Conservation (phyloP, 2,888 invertebrate genomes). For the Sphaeridia pumilis region DNA sequence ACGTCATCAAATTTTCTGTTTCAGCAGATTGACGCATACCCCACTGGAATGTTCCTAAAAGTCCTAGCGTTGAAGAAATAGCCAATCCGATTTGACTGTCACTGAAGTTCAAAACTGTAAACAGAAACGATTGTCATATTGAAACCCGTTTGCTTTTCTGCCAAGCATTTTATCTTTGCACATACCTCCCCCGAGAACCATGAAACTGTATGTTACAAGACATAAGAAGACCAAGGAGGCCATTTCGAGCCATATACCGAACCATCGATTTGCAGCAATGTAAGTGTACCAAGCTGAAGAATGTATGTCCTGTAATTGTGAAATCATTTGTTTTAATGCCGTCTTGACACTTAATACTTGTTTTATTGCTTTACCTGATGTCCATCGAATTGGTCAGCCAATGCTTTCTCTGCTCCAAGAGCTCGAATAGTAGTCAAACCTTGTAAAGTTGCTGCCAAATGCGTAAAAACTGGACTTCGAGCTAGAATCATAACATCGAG, state of each 20-base stretch:
- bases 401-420: constrained; percentile 65
- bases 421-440: constrained; percentile 86
- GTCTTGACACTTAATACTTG: too few relatives aligned
- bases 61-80: constrained; percentile 21
- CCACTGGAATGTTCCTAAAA: constrained; percentile 12
- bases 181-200: constrained; percentile 50
- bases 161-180: background rate
- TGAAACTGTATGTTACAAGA: constrained; percentile 70
- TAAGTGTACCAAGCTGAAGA: constrained; percentile 87
- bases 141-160: background rate
- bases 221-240: constrained; percentile 77
- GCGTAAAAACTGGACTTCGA: constrained; percentile 90
- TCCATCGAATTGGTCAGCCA: constrained; percentile 61
- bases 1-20: constrained; percentile 30
- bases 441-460: constrained; percentile 75
- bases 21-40: constrained; percentile 30
- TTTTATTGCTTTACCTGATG: constrained; percentile 58
- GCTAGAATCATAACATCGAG: constrained; percentile 45
- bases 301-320: constrained; percentile 45
- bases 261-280: constrained; percentile 78
- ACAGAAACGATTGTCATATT: background rate
- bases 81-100: constrained; percentile 28
- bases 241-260: constrained; percentile 84
- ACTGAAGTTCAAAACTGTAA: constrained; percentile 8
- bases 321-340: too few relatives aligned